Evolutionary conservation across 2,888 invertebrate species (phyloP).

Genomic region (Xanthorhoe spadicearia): DNA sequence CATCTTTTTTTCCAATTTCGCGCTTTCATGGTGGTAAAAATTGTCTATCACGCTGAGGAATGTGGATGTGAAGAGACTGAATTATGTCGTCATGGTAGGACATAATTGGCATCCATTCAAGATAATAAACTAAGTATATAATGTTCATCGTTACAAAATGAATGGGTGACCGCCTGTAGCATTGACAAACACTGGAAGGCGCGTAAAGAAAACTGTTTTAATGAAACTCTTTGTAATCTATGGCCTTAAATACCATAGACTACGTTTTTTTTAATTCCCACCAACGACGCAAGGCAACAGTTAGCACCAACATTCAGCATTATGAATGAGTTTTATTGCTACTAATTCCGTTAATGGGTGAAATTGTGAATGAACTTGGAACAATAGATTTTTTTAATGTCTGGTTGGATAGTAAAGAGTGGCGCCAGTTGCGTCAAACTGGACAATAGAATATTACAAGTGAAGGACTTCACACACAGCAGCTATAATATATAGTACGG

Average conservation of each 20-base stretch:
- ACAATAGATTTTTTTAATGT: constrained; percentile 56
- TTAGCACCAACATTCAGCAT: constrained; percentile 18
- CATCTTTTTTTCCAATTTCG: constrained; percentile 74
- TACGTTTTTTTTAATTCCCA: constrained; percentile 27
- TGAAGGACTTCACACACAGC: too few species aligned
- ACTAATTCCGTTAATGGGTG: constrained; percentile 63
- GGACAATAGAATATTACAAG: constrained; percentile 30
- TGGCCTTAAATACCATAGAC: neutral
- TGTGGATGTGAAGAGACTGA: constrained; percentile 6
- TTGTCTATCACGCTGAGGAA: constrained; percentile 32
- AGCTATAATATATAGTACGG: too few species aligned
- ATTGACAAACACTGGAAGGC: too few species aligned
- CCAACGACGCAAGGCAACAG: constrained; percentile 36
- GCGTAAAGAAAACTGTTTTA: too few species aligned
- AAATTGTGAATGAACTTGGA: constrained; percentile 66
- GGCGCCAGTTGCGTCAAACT: constrained; percentile 61
- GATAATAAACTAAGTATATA: neutral
- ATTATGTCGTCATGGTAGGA: constrained; percentile 4
- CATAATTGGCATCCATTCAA: constrained; percentile 11
- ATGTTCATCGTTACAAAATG: too few species aligned
- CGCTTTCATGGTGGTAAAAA: constrained; percentile 74
- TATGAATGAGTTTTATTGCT: constrained; percentile 67
- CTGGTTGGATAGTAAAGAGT: constrained; percentile 47
- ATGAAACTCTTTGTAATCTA: neutral
- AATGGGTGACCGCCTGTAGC: too few species aligned